These are phyloP conservation scores for Austrofundulus limnaeus DNA, from an alignment of 2,113 vertebrate genomes.

Conservation along the genomic window DNA sequence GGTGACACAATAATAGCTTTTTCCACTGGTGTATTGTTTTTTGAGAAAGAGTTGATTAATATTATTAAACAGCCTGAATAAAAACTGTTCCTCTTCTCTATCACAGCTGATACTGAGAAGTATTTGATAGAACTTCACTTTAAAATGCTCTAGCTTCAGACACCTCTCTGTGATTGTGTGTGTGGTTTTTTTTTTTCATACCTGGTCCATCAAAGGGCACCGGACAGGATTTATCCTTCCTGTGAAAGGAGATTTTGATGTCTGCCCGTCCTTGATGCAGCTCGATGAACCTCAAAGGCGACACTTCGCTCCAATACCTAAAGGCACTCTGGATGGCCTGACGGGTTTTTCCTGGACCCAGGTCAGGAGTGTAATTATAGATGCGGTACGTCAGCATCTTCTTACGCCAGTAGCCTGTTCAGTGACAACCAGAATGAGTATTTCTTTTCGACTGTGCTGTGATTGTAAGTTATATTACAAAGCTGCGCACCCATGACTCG, in stretches of 20 bases:
- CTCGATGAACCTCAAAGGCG: constrained; percentile 82
- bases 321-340: constrained; percentile 80
- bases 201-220: constrained; percentile 77
- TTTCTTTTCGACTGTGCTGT: neutral
- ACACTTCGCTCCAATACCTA: constrained; percentile 83
- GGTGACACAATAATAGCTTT: too few relatives aligned
- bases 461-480: neutral
- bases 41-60: too few relatives aligned
- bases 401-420: constrained; percentile 83
- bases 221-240: constrained; percentile 71
- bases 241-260: constrained; percentile 85
- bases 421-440: neutral
- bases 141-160: too few relatives aligned
- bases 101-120: too few relatives aligned
- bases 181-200: too few relatives aligned
- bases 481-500: constrained; percentile 76
- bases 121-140: too few relatives aligned
- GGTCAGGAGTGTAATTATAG: constrained; percentile 77
- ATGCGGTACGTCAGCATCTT: constrained; percentile 84
- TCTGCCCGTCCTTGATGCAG: constrained; percentile 76
- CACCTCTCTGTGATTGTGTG: neutral
- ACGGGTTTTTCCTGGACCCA: constrained; percentile 69
- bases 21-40: too few relatives aligned
- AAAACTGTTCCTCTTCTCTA: too few relatives aligned
- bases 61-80: too few relatives aligned